These are phyloP conservation scores for Dryadula phaetusa DNA, from an alignment of 2,888 invertebrate genomes.

Conservation along the genomic window DNA sequence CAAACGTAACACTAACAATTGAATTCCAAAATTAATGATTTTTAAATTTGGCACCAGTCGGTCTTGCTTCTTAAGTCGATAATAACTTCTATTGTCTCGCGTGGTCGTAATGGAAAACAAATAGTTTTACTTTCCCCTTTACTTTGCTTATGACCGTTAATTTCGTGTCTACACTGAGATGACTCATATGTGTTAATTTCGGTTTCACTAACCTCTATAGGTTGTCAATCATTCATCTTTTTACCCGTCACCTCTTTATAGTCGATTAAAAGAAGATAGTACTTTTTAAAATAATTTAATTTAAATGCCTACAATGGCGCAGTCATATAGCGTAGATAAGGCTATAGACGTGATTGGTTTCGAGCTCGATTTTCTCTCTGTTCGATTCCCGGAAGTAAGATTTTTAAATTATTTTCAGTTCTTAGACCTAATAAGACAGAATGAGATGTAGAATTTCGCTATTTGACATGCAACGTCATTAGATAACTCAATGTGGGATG, in stretches of 20 bases:
- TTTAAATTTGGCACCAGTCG: slow-evolving; percentile 46
- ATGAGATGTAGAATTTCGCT: too few species aligned
- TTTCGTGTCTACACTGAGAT: slow-evolving; percentile 72
- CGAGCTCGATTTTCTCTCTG: too few species aligned
- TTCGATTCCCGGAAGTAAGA: too few species aligned
- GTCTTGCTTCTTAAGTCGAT: slow-evolving; percentile 17
- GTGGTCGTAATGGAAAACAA: slow-evolving; percentile 71
- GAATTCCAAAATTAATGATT: slow-evolving; percentile 64
- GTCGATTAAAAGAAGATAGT: neutral
- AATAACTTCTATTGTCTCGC: slow-evolving; percentile 30
- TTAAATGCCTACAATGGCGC: too few species aligned
- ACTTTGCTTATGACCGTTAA: slow-evolving; percentile 75
- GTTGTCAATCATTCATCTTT: slow-evolving; percentile 26
- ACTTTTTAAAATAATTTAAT: too few species aligned
- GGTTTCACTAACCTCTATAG: slow-evolving; percentile 70
- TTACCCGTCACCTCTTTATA: neutral
- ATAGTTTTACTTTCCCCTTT: slow-evolving; percentile 81
- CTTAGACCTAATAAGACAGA: too few species aligned
- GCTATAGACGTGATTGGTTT: too few species aligned
- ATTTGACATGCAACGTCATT: too few species aligned
- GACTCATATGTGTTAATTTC: slow-evolving; percentile 78
- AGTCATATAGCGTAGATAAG: too few species aligned
- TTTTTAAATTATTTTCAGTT: too few species aligned
- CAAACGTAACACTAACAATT: slow-evolving; percentile 63
- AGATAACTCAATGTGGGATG: too few species aligned